A percentile compares a stretch with the other conserved stretches of the same genome.
phyloP scores from a whole-genome alignment of 2,113 vertebrate genomes.

The Danionella cerebrum region DNA sequence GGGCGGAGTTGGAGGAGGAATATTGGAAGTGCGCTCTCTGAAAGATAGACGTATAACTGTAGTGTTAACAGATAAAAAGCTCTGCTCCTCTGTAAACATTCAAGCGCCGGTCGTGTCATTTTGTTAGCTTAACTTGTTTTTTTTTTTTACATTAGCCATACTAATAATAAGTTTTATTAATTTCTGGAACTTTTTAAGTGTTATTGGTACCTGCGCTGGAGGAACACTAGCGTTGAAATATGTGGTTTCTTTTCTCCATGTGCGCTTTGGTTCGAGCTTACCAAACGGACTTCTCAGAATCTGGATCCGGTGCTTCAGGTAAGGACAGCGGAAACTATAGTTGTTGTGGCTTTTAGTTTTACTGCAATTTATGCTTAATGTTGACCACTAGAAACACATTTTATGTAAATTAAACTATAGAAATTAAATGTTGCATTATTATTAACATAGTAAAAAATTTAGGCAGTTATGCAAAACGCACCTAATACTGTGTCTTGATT shows the following conservation, averaged over 20 bases:
- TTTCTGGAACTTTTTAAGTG: background rate
- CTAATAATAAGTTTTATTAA: too few species aligned
- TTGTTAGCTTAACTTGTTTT: background rate
- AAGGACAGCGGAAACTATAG: conserved; percentile 14
- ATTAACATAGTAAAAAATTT: too few species aligned
- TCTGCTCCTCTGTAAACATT: background rate
- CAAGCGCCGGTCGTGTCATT: background rate
- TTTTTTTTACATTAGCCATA: too few species aligned
- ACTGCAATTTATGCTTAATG: too few species aligned
- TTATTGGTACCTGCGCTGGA: background rate
- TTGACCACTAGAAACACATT: too few species aligned
- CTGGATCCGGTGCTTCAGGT: conserved; percentile 35
- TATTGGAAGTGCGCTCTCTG: conserved; percentile 25
- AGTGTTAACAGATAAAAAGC: conserved; percentile 3
- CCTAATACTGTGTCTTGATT: too few species aligned
- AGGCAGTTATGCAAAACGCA: too few species aligned
- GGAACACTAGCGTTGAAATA: background rate
- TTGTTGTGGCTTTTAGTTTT: background rate
- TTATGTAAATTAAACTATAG: too few species aligned
- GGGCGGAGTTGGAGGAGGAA: background rate
- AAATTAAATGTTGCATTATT: too few species aligned
- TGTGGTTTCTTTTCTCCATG: background rate
- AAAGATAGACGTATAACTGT: background rate
- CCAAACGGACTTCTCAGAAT: conserved; percentile 23
- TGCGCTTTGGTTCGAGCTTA: conserved; percentile 9